Evolutionary conservation across 1,140 invertebrate species (phyloP).

Genomic region (Lordiphosa collinella): DNA sequence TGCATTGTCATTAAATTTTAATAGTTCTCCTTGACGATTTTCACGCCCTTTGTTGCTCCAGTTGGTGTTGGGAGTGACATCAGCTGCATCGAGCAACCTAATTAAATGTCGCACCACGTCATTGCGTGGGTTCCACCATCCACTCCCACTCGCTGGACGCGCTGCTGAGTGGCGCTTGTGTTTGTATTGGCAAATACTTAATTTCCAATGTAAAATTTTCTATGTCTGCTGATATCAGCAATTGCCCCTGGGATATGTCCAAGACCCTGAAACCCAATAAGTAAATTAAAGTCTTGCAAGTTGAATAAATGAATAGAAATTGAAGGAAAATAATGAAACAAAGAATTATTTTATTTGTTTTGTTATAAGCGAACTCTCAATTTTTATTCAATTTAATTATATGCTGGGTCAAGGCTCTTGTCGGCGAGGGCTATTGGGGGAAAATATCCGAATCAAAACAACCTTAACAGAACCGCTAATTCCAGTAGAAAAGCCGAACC

Average conservation of each 20-base stretch:
- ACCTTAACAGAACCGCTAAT: no score
- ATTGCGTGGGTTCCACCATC: constrained; percentile 40
- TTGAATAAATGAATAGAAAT: not conserved
- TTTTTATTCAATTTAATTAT: no score
- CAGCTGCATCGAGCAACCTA: constrained; percentile 32
- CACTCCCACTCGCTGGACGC: constrained; percentile 9
- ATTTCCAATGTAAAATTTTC: constrained; percentile 24
- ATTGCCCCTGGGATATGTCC: not conserved
- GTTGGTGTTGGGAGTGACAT: constrained; percentile 3
- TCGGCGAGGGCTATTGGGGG: no score
- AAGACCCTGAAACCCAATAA: constrained; percentile 6
- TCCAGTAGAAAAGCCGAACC: no score
- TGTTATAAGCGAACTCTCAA: no score
- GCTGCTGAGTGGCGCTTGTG: no score
- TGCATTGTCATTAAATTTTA: constrained; percentile 70
- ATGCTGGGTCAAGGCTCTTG: no score
- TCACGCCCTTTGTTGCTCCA: constrained; percentile 21
- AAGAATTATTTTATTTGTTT: no score
- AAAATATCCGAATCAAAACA: no score
- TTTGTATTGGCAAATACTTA: constrained; percentile 7
- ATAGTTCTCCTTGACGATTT: constrained; percentile 54
- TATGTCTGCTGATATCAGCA: constrained; percentile 32
- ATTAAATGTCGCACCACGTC: constrained; percentile 58
- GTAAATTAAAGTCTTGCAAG: not conserved
- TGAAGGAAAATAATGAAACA: not conserved